phyloP scores from a whole-genome alignment of 2,888 invertebrate genomes.

The Ceriagrion tenellum region DNA sequence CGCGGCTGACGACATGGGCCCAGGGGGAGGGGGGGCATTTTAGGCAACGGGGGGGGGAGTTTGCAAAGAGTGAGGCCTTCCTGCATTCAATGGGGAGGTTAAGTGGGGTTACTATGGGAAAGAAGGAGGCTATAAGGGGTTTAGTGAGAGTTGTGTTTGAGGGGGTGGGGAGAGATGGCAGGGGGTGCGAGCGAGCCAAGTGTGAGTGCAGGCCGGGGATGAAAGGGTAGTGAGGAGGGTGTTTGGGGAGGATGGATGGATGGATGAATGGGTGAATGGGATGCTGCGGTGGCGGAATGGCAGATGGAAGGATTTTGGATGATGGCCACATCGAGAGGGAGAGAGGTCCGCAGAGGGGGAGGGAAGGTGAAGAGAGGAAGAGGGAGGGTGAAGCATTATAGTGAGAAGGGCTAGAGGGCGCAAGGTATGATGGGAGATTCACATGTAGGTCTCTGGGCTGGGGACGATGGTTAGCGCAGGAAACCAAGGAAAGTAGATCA shows the following conservation, averaged over 20 bases:
- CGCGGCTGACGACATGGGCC: not conserved
- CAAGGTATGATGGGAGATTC: too few species aligned
- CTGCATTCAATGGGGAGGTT: conserved; percentile 50
- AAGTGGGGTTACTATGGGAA: conserved; percentile 16
- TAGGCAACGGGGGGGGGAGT: not conserved
- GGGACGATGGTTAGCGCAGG: too few species aligned
- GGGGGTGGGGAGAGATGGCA: not conserved
- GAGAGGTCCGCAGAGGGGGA: not conserved
- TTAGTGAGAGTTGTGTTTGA: not conserved
- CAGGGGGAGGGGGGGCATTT: not conserved
- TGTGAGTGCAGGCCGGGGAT: not conserved
- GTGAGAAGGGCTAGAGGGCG: not conserved
- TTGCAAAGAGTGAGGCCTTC: not conserved
- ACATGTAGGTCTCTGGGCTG: too few species aligned
- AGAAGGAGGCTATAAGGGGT: not conserved
- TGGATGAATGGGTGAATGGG: not conserved
- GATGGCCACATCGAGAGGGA: not conserved
- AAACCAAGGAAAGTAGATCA: too few species aligned
- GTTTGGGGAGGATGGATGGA: not conserved
- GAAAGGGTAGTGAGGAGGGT: not conserved
- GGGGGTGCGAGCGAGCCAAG: not conserved
- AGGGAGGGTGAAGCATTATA: not conserved
- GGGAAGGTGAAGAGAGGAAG: not conserved
- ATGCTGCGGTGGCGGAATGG: conserved; percentile 25
- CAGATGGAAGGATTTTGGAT: not conserved